Percentiles rank a stretch among this genome's conserved stretches.
phyloP scores from a whole-genome alignment of 2,797 vertebrate genomes.

The Dendrocincla tyrannina region DNA sequence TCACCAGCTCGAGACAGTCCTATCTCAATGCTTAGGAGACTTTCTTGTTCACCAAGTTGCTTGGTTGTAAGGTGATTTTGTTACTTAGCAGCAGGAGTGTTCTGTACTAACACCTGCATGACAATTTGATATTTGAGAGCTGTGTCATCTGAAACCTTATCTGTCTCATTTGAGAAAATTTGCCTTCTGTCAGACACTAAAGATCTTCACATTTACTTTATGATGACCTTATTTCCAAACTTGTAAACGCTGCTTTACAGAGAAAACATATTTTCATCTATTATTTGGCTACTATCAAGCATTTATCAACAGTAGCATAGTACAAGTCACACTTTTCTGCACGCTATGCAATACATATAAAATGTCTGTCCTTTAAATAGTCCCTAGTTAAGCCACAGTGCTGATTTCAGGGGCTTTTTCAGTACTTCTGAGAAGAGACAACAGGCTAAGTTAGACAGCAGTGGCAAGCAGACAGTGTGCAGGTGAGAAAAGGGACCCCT shows the following conservation, averaged over 20 bases:
- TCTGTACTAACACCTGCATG: neutral
- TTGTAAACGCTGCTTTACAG: neutral
- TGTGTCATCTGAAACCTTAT: slow-evolving; percentile 29
- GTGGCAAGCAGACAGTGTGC: neutral
- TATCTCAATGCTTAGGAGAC: neutral
- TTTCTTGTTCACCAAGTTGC: neutral
- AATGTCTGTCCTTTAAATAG: neutral
- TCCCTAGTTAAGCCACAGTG: neutral
- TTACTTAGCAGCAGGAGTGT: neutral
- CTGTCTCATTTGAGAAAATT: slow-evolving; percentile 22
- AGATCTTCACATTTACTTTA: slow-evolving; percentile 29
- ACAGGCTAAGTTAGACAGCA: neutral
- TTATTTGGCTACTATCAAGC: neutral
- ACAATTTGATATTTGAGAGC: slow-evolving; percentile 41
- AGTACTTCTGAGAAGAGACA: neutral
- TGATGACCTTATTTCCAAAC: neutral
- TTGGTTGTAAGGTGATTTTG: neutral
- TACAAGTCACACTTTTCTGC: neutral
- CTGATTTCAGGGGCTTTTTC: neutral
- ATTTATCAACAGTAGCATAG: neutral
- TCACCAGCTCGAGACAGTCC: neutral
- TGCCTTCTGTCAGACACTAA: neutral
- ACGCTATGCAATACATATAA: neutral
- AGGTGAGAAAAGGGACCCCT: slow-evolving; percentile 9
- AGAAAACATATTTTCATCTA: neutral